Percentiles rank a stretch among this genome's conserved stretches.
Evolutionary conservation across 2,888 invertebrate species (phyloP).

Genomic region (Mimachlamys varia): DNA sequence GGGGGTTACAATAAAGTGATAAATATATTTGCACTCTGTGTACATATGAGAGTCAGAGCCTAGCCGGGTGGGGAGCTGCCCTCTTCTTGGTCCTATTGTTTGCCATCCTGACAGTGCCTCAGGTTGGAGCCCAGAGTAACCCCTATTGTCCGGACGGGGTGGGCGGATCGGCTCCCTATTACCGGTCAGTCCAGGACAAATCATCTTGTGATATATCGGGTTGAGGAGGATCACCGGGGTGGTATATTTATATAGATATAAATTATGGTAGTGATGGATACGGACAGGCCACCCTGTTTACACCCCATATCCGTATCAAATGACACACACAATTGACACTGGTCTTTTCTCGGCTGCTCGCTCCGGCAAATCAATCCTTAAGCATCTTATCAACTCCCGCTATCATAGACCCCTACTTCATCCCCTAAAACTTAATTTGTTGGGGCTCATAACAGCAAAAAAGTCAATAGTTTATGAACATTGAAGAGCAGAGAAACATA

Average conservation of each 20-base stretch:
- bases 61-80: background rate
- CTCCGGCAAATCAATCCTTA: background rate
- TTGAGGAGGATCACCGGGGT: background rate
- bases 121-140: background rate
- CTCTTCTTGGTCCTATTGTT: background rate
- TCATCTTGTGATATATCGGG: conserved; percentile 16
- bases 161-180: background rate
- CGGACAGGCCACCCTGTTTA: background rate
- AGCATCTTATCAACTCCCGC: conserved; percentile 20
- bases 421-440: conserved; percentile 27
- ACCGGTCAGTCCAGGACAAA: conserved; percentile 24
- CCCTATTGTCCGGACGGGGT: background rate
- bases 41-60: background rate
- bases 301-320: background rate
- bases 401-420: background rate
- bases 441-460: background rate
- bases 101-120: background rate
- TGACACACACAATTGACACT: background rate
- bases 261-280: background rate
- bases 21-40: background rate
- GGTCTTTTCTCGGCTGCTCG: background rate
- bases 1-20: background rate
- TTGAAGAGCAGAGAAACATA: background rate
- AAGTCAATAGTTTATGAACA: background rate
- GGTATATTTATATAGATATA: background rate